These are phyloP conservation scores for Helicoverpa assulta DNA, from an alignment of 2,888 invertebrate genomes.

Conservation along the genomic window DNA sequence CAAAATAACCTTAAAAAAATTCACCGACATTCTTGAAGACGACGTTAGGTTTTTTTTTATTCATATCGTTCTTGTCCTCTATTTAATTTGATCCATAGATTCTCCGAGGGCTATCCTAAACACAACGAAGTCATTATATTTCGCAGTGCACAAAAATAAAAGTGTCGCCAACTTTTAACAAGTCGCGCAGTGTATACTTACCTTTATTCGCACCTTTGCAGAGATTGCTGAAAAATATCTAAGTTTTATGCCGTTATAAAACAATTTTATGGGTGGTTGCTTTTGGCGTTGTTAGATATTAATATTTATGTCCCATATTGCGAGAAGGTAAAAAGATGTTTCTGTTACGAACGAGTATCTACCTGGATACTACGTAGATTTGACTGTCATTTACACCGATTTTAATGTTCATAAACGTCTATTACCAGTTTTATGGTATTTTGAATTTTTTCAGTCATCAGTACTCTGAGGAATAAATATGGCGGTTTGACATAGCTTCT, in stretches of 20 bases:
- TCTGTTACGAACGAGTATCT: neutral
- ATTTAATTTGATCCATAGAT: no score
- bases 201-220: conserved; percentile 3
- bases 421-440: neutral
- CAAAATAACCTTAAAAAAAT: no score
- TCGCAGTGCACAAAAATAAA: conserved; percentile 10
- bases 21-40: no score
- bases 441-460: no score
- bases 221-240: conserved; percentile 2
- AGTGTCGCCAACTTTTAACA: conserved; percentile 11
- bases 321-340: neutral
- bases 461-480: no score
- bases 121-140: neutral
- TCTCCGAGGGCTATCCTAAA: no score
- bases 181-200: conserved; percentile 4
- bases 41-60: no score
- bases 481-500: no score
- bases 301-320: neutral
- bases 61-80: no score
- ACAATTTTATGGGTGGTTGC: neutral
- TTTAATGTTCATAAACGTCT: no score
- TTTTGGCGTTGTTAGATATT: conserved; percentile 7
- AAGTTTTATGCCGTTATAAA: conserved; percentile 13
- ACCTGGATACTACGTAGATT: no score
- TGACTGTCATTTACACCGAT: no score